Evolutionary conservation across 1,140 invertebrate genomes (phyloP).

Genomic region (Melipona quadrifasciata): DNA sequence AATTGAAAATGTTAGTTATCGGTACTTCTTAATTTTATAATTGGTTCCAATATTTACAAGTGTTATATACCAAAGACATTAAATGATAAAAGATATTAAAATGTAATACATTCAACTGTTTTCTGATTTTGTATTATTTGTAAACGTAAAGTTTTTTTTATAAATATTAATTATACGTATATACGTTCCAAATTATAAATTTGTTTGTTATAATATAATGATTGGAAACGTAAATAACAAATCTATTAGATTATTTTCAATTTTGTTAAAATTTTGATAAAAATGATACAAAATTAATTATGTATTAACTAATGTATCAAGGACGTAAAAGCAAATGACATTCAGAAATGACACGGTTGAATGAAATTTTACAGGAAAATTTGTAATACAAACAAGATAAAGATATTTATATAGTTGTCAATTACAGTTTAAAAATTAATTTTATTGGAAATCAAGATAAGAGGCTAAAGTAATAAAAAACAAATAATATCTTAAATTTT

Average conservation of each 20-base stretch:
- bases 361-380: constrained; percentile 20
- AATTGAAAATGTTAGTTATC: constrained; percentile 27
- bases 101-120: constrained; percentile 28
- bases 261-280: neutral
- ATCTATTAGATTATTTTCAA: neutral
- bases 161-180: neutral
- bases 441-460: constrained; percentile 3
- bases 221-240: neutral
- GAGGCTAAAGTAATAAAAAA: constrained; percentile 11
- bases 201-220: neutral
- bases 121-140: neutral
- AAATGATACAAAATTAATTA: neutral
- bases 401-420: neutral
- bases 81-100: constrained; percentile 16
- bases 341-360: constrained; percentile 19
- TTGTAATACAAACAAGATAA: constrained; percentile 17
- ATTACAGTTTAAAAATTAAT: neutral
- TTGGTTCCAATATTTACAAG: constrained; percentile 23
- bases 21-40: constrained; percentile 41
- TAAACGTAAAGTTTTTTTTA: constrained; percentile 6
- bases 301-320: neutral
- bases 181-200: neutral
- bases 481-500: neutral
- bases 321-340: neutral
- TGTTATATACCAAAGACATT: constrained; percentile 62